A percentile compares a stretch with the other conserved stretches of the same genome.
phyloP scores from a whole-genome alignment of 2,113 vertebrate species.

The Psittacara wagleri region DNA sequence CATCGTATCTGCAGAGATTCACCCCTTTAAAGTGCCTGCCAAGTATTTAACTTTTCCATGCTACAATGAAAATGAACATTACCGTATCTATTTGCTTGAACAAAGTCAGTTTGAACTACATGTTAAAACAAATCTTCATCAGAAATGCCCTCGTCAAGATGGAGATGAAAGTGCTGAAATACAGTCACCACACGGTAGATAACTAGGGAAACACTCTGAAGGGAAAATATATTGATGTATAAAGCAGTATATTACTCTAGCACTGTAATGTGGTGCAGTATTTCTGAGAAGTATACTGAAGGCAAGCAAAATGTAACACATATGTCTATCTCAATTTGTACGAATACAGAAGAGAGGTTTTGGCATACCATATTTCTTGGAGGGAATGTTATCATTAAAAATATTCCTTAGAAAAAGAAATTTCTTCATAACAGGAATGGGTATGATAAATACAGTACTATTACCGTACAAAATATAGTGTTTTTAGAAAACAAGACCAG shows the following conservation, averaged over 20 bases:
- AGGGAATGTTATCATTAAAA: neutral
- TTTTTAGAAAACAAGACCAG: slow-evolving; percentile 1
- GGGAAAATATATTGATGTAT: neutral
- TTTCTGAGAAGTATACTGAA: slow-evolving; percentile 7
- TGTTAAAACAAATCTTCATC: neutral
- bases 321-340: neutral
- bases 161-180: neutral
- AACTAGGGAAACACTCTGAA: neutral
- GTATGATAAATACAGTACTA: neutral
- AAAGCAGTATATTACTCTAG: neutral
- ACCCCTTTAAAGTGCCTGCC: neutral
- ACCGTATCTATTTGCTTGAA: slow-evolving; percentile 8
- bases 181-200: neutral
- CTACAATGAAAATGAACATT: neutral
- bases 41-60: neutral
- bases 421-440: neutral
- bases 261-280: neutral
- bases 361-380: neutral
- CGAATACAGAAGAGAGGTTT: neutral
- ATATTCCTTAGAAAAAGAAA: neutral
- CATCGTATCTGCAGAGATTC: neutral
- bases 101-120: neutral
- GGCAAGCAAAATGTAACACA: neutral
- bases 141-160: neutral
- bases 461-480: neutral